These are phyloP conservation scores for Nomia melanderi DNA, from an alignment of 1,140 invertebrate genomes.

Conservation along the genomic window DNA sequence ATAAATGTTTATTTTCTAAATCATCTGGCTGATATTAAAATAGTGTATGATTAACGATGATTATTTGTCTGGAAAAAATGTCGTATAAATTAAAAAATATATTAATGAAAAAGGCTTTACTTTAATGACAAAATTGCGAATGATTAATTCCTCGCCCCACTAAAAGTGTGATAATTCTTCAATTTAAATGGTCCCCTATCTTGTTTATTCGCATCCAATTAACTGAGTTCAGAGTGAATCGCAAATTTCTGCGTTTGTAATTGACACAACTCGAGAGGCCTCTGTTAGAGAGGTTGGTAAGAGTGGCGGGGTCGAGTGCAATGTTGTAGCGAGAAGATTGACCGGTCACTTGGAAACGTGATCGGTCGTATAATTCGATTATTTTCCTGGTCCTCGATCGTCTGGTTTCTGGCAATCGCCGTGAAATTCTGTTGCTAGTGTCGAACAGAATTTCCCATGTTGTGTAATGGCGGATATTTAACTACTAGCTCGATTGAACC, in stretches of 20 bases:
- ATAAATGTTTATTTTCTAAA: too few species aligned
- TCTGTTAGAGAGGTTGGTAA: not conserved
- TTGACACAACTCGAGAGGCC: not conserved
- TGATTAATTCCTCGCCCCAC: too few species aligned
- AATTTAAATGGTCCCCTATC: too few species aligned
- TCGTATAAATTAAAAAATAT: too few species aligned
- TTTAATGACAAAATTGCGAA: too few species aligned
- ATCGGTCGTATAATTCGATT: slow-evolving; percentile 43
- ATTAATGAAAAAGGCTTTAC: too few species aligned
- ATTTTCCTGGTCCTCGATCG: slow-evolving; percentile 39
- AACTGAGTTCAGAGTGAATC: not conserved
- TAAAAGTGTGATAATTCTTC: too few species aligned
- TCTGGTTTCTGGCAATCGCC: slow-evolving; percentile 32
- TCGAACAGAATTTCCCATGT: slow-evolving; percentile 16
- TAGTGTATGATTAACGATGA: too few species aligned
- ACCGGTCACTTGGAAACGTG: slow-evolving; percentile 22
- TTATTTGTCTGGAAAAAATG: too few species aligned
- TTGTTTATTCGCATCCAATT: not conserved
- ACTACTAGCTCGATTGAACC: slow-evolving; percentile 14
- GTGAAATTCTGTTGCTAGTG: slow-evolving; percentile 29
- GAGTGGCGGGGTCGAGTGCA: not conserved
- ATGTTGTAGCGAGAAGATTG: slow-evolving; percentile 32
- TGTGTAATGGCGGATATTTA: slow-evolving; percentile 47
- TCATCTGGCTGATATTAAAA: too few species aligned
- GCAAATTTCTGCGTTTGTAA: not conserved